Base-by-base conservation (phyloP, 2,113 vertebrate genomes). In the Trogon surrucura region DNA sequence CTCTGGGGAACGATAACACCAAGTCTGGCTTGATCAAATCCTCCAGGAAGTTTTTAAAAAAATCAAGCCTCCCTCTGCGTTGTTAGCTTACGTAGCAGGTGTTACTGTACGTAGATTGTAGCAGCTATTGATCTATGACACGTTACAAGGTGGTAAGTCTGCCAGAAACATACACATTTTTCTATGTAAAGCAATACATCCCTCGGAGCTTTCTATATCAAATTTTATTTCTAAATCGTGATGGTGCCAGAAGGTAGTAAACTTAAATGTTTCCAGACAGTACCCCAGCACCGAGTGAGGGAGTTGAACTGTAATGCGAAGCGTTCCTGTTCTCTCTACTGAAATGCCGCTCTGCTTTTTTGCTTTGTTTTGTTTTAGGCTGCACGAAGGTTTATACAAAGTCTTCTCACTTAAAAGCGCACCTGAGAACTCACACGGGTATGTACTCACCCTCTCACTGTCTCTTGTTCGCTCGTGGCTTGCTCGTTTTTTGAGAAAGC, bases 351-450 rank as follows among this genome's bases (percentile, higher is more conserved):
- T 93, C 58, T 56, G 13, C 71, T 36, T 89, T 91, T 93, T 96
- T 96, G 73, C 97, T 95, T 74, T 62, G 74, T 88, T 93, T 96
- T 94, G 86, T 97, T 96, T 91, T 91, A 99, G 99, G 99, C 60
- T 99, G 99, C 97, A 99, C 98, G 66, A 99, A 99, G 97, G 99
- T 99, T 62, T 99, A 99, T 98, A 99, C 99, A 86, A 99, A 99
- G 98, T 99, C 99, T 41, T 99, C 99, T 93, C 99, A 99, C 97
- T 98, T 99, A 96, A 99, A 99, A 98, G 99, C 99, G 30, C 99
- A 99, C 97, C 98, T 99, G 95, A 98, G 99, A 96, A 99, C 99
- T 96, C 99, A 99, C 96, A 99, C 99, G 87, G 99, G 99, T 99
- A 99, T 97, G 98, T 97, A 91, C 90, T 97, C 95, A 0, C 21